phyloP scores from a whole-genome alignment of 1,140 invertebrate genomes.

The Lepidostoma basale region DNA sequence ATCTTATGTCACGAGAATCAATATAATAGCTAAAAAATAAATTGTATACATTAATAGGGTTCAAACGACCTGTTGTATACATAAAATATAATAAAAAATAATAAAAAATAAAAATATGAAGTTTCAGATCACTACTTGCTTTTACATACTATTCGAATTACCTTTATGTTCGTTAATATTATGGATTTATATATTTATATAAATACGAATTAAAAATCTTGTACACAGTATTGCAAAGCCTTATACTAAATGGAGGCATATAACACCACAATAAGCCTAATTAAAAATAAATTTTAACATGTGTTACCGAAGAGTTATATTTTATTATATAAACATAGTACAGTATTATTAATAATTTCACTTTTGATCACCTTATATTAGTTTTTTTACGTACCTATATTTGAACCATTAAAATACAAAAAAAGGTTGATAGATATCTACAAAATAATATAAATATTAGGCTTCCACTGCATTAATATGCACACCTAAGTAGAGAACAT shows the following conservation, averaged over 20 bases:
- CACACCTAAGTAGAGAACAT: not conserved
- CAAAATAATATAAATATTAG: not conserved
- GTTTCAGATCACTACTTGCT: not conserved
- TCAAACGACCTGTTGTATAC: too few species aligned
- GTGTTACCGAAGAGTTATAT: not conserved
- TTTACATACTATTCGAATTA: not conserved
- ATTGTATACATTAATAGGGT: too few species aligned
- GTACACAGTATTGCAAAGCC: constrained; percentile 18
- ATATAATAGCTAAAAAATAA: too few species aligned
- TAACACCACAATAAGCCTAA: constrained; percentile 9
- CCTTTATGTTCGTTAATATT: not conserved
- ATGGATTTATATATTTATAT: not conserved
- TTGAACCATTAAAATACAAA: too few species aligned
- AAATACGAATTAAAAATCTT: not conserved
- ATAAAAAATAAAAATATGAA: not conserved
- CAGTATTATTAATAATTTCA: constrained; percentile 8
- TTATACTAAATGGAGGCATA: constrained; percentile 3
- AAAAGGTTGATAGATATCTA: too few species aligned
- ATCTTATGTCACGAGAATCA: too few species aligned
- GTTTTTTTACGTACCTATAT: too few species aligned
- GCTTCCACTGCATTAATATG: not conserved
- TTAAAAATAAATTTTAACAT: constrained; percentile 3
- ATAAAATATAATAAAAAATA: too few species aligned
- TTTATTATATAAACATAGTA: not conserved
- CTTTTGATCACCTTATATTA: not conserved